A percentile compares a stretch with the other conserved stretches of the same genome.
Conservation (phyloP, 30 jellyfish, hydroid and myxozoan species). For the Cassiopea andromeda region DNA sequence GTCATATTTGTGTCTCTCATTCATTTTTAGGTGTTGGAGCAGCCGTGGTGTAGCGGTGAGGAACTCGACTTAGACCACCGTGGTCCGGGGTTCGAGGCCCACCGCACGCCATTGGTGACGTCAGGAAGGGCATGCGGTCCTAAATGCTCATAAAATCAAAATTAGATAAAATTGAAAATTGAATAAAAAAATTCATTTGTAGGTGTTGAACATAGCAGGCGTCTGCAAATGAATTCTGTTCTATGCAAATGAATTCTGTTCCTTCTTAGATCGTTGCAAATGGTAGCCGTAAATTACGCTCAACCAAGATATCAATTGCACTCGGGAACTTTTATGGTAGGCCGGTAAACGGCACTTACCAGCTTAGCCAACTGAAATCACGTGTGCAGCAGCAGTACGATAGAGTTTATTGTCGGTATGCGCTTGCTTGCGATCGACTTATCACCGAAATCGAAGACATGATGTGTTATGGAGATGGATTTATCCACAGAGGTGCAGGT, state of each 20-base stretch:
- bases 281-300: slow-evolving; percentile 70
- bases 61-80: too few relatives aligned
- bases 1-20: too few relatives aligned
- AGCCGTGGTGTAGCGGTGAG: too few relatives aligned
- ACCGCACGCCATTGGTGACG: too few relatives aligned
- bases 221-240: too few relatives aligned
- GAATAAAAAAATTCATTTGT: too few relatives aligned
- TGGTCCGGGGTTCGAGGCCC: too few relatives aligned
- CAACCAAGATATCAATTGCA: slow-evolving; percentile 78
- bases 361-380: neutral
- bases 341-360: slow-evolving; percentile 44
- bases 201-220: too few relatives aligned
- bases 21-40: too few relatives aligned
- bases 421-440: slow-evolving; percentile 80
- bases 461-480: neutral
- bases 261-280: slow-evolving; percentile 68
- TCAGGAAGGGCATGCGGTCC: too few relatives aligned
- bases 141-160: too few relatives aligned
- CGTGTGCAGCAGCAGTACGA: slow-evolving; percentile 67
- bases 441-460: slow-evolving; percentile 13
- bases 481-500: slow-evolving; percentile 7
- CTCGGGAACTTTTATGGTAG: slow-evolving; percentile 93
- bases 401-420: slow-evolving; percentile 70
- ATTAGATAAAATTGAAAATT: too few relatives aligned
- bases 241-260: neutral